Base-by-base conservation (phyloP, 2,888 invertebrate species). In the Caenorhabditis panamensis region DNA sequence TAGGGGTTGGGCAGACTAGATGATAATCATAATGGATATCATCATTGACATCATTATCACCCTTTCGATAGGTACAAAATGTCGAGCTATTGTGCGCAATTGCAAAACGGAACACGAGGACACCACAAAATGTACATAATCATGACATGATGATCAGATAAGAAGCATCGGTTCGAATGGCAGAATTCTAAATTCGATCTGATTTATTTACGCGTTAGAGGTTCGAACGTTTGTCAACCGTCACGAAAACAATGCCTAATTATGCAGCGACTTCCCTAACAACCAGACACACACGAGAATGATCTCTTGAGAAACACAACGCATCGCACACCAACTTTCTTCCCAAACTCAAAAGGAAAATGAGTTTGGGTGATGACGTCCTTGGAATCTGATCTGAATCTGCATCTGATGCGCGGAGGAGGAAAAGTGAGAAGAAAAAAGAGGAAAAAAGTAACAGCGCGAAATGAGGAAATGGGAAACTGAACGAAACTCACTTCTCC, bases 401-500 rank as follows among this genome's bases (percentile, higher is more conserved):
- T 31, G n/a, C n/a, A n/a, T n/a, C n/a, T n/a, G n/a, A 22, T 26
- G 47, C 13, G 28, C 31, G 58, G 37, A 61, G 36, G 47, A 56
- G 18, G 18, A 31, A 56, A 31, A 6, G 18, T 20, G 53, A 16
- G 47, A 47, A 47, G n/a, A 36, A 41, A 26, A 26, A 64, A 18
- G 36, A 53, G 26, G 53, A 24, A 26, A 24, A 31, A 24, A 69
- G 44, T 9, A 8, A 16, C 16, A 20, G 13, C 26, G 47, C 37
- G 16, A 16, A 8, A 47, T n/a, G 31, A 63, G 28, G 36, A 44
- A 28, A 22, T 20, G 6, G 37, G 16, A 37, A 18, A 53, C 16
- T 9, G 4, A 59, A 4, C 31, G 28, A 31, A 72, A 85, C 88
- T 85, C 68, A 89, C 89, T 87, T 89, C 68, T 89, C 88, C 71